These are phyloP conservation scores for Platygyra sinensis DNA, from an alignment of 64 coral and sea anemone genomes.

Conservation along the genomic window DNA sequence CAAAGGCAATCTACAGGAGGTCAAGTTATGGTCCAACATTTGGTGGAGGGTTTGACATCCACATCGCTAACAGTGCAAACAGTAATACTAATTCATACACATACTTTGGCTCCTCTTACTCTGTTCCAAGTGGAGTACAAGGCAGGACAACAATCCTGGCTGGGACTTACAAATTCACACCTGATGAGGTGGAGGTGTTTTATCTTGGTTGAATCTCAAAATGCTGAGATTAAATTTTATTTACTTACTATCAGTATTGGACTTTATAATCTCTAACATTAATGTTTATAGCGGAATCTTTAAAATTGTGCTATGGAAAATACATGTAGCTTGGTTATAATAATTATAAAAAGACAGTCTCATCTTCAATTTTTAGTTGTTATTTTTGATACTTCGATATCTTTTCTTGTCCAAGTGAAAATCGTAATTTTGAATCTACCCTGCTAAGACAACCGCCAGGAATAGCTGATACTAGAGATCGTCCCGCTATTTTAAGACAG, in stretches of 20 bases:
- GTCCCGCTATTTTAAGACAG: too few relatives aligned
- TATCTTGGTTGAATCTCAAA: not conserved
- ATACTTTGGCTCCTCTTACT: not conserved
- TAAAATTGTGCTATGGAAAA: too few relatives aligned
- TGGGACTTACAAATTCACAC: not conserved
- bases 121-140: not conserved
- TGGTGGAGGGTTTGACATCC: not conserved
- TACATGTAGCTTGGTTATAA: too few relatives aligned
- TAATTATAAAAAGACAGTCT: too few relatives aligned
- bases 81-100: not conserved
- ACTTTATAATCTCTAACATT: too few relatives aligned
- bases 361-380: too few relatives aligned
- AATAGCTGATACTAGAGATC: too few relatives aligned
- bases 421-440: too few relatives aligned
- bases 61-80: not conserved
- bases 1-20: not conserved
- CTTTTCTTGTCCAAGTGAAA: too few relatives aligned
- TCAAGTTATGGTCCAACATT: not conserved
- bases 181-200: conserved; percentile 9
- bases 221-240: not conserved
- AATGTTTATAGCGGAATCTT: too few relatives aligned
- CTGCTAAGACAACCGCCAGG: too few relatives aligned
- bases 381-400: too few relatives aligned
- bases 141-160: not conserved
- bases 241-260: not conserved